Base-by-base conservation (phyloP, 2,888 invertebrate genomes). In the Dimorphilus gyrociliatus region DNA sequence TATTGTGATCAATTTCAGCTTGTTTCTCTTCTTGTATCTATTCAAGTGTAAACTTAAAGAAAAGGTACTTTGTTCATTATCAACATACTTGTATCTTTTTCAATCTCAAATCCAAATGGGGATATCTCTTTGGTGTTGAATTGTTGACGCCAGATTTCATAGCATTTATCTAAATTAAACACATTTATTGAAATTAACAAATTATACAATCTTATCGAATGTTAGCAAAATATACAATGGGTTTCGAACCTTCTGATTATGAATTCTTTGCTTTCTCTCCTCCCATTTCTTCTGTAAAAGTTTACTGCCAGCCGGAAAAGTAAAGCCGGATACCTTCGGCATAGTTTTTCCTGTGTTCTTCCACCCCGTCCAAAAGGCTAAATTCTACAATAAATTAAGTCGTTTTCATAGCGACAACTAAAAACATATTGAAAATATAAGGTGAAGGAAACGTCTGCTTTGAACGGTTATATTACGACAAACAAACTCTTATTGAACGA, bases 1-100 rank as follows among this genome's bases (percentile, higher is more conserved):
- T 55, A 26, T 51, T 48, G 34, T 50, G 45, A 30, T 55, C 53
- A 10, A 53, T 49, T 26, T 45, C 41, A 4, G 50, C 47, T 32
- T 50, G 50, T 16, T 45, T 37, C 34, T 51, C 49, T 29, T 53
- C 52, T 27, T 53, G 53, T 38, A 45, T 45, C 54, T 55, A 34
- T 2, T 36, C 38, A 23, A 27, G 16, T 12, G 16, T 4, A 19
- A 8, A 18, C 14, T 4, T 3, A 16, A 12, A 6, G 6, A 15
- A 4, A n/a, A 25, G 8, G n/a, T 4, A 3, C 15, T 18, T 12
- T 8, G 2, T 15, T 14, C 14, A 16, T 17, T 18, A n/a, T 16
- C 28, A 8, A 32, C 28, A 32, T 37, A 54, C 54, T 49, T 52
- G 48, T 28, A 49, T 44, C 28, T 48, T 47, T 35, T 54, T 54